Base-by-base conservation (phyloP, 2,797 vertebrate species). In the Anabacerthia variegaticeps region DNA sequence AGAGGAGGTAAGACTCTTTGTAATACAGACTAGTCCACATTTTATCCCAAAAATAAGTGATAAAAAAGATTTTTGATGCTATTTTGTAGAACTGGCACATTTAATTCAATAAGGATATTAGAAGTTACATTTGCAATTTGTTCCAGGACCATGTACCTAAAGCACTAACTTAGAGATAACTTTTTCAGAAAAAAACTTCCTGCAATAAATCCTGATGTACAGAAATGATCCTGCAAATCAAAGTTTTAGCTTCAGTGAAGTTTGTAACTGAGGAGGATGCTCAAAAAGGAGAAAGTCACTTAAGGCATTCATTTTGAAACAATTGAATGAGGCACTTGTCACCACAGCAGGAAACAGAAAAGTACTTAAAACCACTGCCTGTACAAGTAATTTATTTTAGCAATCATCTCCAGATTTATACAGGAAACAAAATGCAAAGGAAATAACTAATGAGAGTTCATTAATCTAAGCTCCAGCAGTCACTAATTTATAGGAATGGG, bases 341-440 rank as follows among this genome's bases (percentile, higher is more conserved):
- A 96, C 89, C 89, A 89, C 92, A 97, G 93, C 91, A 95, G 96
- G 97, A 92, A 92, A 93, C 81, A 86, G 73, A 96, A 97, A 96
- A 96, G 84, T 89, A 95, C 89, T 97, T 96, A 95, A 95, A 97
- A 41, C 34, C 77, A 89, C 59, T 62, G 80, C 65, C 65, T 96
- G 92, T 94, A 97, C 83, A 97, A 96, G 76, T 94, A 86, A 97
- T 96, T 97, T 96, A 96, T 96, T 97, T 96, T 91, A 96, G 69
- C 63, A 97, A 96, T 97, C 95, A 96, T 96, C 95, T 95, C 55
- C 62, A 94, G 85, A 95, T 89, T 95, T 81, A 95, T 69, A 96
- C 88, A 97, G 96, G 95, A 98, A 98, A 96, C 88, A 86, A 97
- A 97, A 95, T 93, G 72, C 93, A 93, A 97, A 97, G 91, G 93